phyloP scores from a whole-genome alignment of 2,888 invertebrate genomes.

The Tachina lurida region DNA sequence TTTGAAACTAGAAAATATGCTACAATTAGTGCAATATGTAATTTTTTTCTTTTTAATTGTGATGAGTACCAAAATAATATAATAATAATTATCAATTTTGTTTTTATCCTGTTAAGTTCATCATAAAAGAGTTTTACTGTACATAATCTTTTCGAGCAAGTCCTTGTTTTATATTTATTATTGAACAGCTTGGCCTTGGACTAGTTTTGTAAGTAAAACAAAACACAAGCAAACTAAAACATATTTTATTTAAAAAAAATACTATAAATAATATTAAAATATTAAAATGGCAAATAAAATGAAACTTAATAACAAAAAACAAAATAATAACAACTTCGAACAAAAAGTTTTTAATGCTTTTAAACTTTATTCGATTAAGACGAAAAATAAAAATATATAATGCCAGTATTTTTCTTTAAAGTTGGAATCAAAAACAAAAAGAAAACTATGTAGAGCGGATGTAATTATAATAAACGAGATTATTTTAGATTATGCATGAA shows the following conservation, averaged over 20 bases:
- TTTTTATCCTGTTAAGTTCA: no score
- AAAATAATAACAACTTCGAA: conserved; percentile 37
- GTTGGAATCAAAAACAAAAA: no score
- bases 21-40: no score
- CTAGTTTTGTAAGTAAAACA: conserved; percentile 21
- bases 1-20: no score
- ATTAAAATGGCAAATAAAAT: conserved; percentile 49
- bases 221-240: not conserved
- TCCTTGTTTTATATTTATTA: conserved; percentile 5
- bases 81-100: no score
- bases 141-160: not conserved
- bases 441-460: no score
- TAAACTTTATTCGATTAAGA: not conserved
- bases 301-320: conserved; percentile 19
- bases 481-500: no score
- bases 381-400: not conserved
- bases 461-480: no score
- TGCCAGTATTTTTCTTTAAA: no score
- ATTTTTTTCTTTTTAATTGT: no score
- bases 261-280: conserved; percentile 40
- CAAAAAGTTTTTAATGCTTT: conserved; percentile 31
- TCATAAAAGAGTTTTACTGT: not conserved
- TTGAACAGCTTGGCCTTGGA: conserved; percentile 32
- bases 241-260: not conserved
- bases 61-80: no score